A percentile compares a stretch with the other conserved stretches of the same genome.
Conservation (phyloP, 1,140 invertebrate genomes). For the Drosophila athabasca region DNA sequence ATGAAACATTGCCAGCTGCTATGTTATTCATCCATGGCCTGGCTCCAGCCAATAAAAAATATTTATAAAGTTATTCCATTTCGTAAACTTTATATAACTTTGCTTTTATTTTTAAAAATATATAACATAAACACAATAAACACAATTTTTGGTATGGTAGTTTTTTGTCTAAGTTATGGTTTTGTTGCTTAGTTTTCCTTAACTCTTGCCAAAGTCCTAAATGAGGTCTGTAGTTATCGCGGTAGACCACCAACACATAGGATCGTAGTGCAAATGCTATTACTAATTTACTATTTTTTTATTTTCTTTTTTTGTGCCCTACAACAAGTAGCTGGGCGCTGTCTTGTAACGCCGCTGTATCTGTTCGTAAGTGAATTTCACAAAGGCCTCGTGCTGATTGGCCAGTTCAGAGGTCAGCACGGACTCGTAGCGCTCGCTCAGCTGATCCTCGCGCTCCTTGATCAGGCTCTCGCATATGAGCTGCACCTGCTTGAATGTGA, state of each 20-base stretch:
- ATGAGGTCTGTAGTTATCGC: constrained; percentile 69
- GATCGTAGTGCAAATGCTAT: constrained; percentile 65
- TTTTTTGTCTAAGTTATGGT: constrained; percentile 19
- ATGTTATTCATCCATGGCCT: constrained; percentile 43
- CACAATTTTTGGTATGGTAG: constrained; percentile 37
- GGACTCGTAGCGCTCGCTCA: constrained; percentile 96
- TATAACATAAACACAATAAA: constrained; percentile 68
- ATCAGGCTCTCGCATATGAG: constrained; percentile 98
- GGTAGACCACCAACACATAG: constrained; percentile 68
- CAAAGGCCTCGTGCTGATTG: constrained; percentile 98
- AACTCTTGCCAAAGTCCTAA: constrained; percentile 62
- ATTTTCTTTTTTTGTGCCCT: constrained; percentile 44
- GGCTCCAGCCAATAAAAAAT: constrained; percentile 45
- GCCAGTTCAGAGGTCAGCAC: constrained; percentile 95
- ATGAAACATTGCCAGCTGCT: constrained; percentile 13
- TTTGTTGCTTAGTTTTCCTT: constrained; percentile 51
- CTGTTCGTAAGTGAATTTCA: constrained; percentile 98
- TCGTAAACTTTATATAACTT: constrained; percentile 77
- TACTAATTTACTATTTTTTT: too few species aligned
- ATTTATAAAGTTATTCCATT: constrained; percentile 67
- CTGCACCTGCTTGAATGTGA: constrained; percentile 97
- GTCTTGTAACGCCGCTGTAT: constrained; percentile 94
- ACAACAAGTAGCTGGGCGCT: constrained; percentile 87
- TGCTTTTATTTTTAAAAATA: constrained; percentile 71
- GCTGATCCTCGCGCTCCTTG: constrained; percentile 94